Evolutionary conservation across 2,888 invertebrate species (phyloP).

Genomic region (Achlya flavicornis): DNA sequence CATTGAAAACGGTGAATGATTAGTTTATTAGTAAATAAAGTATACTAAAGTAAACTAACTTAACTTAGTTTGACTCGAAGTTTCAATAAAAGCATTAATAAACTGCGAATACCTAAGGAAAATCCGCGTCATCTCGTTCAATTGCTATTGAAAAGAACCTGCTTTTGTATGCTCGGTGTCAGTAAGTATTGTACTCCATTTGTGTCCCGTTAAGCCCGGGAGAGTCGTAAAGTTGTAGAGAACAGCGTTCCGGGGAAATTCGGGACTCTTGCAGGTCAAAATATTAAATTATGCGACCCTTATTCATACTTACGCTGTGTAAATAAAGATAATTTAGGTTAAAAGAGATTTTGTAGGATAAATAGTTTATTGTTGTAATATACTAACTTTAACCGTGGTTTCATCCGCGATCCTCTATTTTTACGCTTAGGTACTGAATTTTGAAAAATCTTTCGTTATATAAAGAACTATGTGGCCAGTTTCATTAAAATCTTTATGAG

Average conservation of each 20-base stretch:
- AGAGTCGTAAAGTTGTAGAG: conserved; percentile 21
- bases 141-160: background rate
- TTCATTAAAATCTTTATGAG: too few species aligned
- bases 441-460: too few species aligned
- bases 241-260: conserved; percentile 3
- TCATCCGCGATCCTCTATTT: too few species aligned
- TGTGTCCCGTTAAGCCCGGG: conserved; percentile 12
- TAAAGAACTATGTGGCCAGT: too few species aligned
- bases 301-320: conserved; percentile 12
- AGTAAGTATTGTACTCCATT: conserved; percentile 9
- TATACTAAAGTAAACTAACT: too few species aligned
- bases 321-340: background rate
- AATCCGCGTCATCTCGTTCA: conserved; percentile 9
- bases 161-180: background rate
- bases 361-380: background rate
- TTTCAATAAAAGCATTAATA: too few species aligned
- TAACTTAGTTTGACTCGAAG: too few species aligned
- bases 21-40: too few species aligned
- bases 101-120: background rate
- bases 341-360: background rate
- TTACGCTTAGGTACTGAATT: too few species aligned
- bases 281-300: conserved; percentile 41
- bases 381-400: too few species aligned
- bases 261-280: conserved; percentile 32
- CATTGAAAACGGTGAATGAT: too few species aligned